phyloP scores from a whole-genome alignment of 23 tunicate species.

The Halocynthia roretzi region DNA sequence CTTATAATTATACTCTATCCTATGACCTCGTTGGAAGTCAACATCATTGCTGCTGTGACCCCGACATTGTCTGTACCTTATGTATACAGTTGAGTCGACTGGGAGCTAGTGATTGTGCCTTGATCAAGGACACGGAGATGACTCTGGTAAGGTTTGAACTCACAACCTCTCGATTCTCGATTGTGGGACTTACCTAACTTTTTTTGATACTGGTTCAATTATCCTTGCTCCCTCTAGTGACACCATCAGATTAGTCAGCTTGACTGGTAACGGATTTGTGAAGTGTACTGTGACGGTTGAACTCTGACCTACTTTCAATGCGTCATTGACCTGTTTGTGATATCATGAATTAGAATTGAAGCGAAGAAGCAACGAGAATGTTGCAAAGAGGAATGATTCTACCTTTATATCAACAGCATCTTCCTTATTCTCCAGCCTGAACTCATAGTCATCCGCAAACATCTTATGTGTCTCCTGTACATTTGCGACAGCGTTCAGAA shows the following conservation, averaged over 20 bases:
- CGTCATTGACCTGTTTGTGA: constrained; percentile 1
- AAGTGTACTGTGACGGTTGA: constrained; percentile 45
- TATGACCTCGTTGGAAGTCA: no score
- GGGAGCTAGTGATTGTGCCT: no score
- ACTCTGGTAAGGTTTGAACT: no score
- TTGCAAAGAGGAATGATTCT: not conserved
- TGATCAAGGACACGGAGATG: no score
- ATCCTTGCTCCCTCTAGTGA: constrained; percentile 89
- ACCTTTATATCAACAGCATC: constrained; percentile 64
- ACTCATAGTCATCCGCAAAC: constrained; percentile 62
- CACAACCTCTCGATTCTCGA: no score
- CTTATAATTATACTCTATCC: no score
- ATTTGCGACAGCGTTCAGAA: constrained; percentile 52
- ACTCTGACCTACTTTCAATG: constrained; percentile 37
- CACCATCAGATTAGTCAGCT: constrained; percentile 46
- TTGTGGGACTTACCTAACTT: not conserved
- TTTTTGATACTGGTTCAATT: constrained; percentile 31
- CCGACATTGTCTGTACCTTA: no score
- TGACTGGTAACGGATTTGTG: constrained; percentile 78
- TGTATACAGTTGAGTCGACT: no score
- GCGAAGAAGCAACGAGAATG: not conserved
- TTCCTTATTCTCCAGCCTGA: constrained; percentile 67
- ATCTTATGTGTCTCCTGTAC: constrained; percentile 53
- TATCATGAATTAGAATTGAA: not conserved
- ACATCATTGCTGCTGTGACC: no score